Evolutionary conservation across 1,140 invertebrate genomes (phyloP), one percentile per base, ranked within the genome.

Genomic region (Colletes latitarsis): DNA sequence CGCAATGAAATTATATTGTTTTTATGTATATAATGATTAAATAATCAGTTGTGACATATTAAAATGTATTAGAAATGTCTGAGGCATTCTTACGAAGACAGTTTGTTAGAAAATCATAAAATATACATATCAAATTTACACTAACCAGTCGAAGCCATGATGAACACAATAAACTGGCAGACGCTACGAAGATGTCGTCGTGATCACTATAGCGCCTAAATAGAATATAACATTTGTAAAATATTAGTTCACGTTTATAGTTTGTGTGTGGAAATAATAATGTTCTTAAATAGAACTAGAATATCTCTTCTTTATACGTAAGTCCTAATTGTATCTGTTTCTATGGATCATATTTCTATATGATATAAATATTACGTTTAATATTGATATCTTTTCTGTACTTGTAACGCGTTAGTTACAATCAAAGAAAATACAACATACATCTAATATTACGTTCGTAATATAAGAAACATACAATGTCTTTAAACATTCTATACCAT

Each of bases 101-200:
- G 9, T 53, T 46, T 19, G 0, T 58, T 52, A 41, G 62, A 53
- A 60, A 71, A 57, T 76, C 39, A 43, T 39, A 46, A 66, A 75
- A 81, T 62, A 81, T 46, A 77, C 81, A 55, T 78, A 84, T 82
- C 60, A 81, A 85, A 84, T 82, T 68, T 80, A 83, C 46, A 90
- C 88, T 89, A 88, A 91, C 91, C 91, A 78, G 88, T 91, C 77
- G 90, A 90, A 88, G 90, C 92, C 92, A 92, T 92, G 89, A 92
- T 89, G 90, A 91, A 89, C 83, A 91, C 89, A 90, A 90, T 76
- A 85, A 86, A 86, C 62, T 86, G 81, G 55, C 53, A 62, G 87
- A 88, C 79, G 85, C 80, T 79, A 78, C 58, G 67, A 84, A 89
- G 82, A 89, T 85, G 84, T 85, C 86, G 86, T 85, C 76, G 68